Conservation (phyloP, 2,888 invertebrate genomes). For the Lasioglossum calceatum region DNA sequence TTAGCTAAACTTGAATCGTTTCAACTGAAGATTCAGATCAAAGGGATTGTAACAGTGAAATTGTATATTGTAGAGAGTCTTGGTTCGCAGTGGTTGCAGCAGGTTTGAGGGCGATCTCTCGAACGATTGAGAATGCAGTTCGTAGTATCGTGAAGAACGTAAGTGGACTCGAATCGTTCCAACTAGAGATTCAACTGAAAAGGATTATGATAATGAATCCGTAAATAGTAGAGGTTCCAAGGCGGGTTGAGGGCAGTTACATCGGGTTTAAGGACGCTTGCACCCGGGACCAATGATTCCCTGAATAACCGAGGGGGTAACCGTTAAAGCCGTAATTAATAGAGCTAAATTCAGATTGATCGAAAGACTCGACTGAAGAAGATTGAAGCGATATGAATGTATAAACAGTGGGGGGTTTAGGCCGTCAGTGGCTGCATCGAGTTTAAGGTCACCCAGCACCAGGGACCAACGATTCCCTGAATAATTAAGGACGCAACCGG, state of each 20-base stretch:
- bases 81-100: background rate
- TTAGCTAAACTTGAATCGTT: background rate
- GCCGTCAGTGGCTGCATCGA: background rate
- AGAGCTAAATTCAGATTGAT: background rate
- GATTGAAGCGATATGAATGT: background rate
- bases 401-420: background rate
- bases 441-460: background rate
- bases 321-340: background rate
- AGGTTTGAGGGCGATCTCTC: background rate
- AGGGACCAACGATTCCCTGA: background rate
- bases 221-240: background rate
- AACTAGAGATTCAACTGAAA: background rate
- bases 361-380: background rate
- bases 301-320: background rate
- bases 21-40: background rate
- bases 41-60: background rate
- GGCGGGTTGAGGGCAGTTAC: background rate
- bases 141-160: background rate
- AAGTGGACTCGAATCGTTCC: background rate
- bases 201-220: background rate
- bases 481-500: background rate
- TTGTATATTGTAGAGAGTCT: background rate
- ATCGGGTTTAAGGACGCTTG: background rate
- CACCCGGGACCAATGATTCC: background rate
- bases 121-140: background rate